A percentile compares a stretch with the other conserved stretches of the same genome.
These are phyloP conservation scores for Tetheella fluctuosa DNA, from an alignment of 2,888 invertebrate genomes.

Conservation along the genomic window DNA sequence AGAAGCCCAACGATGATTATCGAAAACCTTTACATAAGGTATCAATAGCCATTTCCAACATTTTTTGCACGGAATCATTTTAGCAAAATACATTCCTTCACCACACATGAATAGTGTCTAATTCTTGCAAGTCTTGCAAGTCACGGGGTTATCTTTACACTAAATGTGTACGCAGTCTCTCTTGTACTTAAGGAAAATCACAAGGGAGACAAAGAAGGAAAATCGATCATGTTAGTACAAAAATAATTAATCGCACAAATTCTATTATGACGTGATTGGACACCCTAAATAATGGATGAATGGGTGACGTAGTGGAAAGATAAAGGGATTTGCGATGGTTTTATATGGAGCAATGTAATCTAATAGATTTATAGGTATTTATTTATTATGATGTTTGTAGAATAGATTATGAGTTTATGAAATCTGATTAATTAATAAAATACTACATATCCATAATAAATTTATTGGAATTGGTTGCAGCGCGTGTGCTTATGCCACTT, in stretches of 20 bases:
- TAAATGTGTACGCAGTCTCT: not conserved
- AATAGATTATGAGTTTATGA: not conserved
- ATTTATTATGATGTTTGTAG: not conserved
- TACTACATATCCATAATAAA: too few species aligned
- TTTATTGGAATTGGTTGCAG: too few species aligned
- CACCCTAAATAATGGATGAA: slow-evolving; percentile 46
- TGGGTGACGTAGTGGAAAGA: slow-evolving; percentile 58
- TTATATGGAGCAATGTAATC: slow-evolving; percentile 1
- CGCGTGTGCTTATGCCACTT: too few species aligned
- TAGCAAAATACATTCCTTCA: not conserved
- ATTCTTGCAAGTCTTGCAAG: slow-evolving; percentile 22
- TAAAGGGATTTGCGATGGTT: slow-evolving; percentile 36
- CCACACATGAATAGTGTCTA: slow-evolving; percentile 9
- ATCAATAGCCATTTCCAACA: slow-evolving; percentile 5
- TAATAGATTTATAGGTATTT: slow-evolving; percentile 8
- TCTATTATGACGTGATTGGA: slow-evolving; percentile 55
- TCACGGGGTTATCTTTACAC: slow-evolving; percentile 23
- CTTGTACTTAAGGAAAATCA: not conserved
- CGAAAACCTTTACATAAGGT: slow-evolving; percentile 5
- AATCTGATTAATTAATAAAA: too few species aligned
- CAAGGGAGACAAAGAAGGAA: not conserved
- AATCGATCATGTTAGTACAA: slow-evolving; percentile 32
- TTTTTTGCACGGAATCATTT: not conserved
- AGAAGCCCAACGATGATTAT: slow-evolving; percentile 28
- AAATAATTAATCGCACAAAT: slow-evolving; percentile 61